A percentile compares a stretch with the other conserved stretches of the same genome.
Evolutionary conservation across 2,113 vertebrate species (phyloP).

Genomic region (Gila orcuttii): DNA sequence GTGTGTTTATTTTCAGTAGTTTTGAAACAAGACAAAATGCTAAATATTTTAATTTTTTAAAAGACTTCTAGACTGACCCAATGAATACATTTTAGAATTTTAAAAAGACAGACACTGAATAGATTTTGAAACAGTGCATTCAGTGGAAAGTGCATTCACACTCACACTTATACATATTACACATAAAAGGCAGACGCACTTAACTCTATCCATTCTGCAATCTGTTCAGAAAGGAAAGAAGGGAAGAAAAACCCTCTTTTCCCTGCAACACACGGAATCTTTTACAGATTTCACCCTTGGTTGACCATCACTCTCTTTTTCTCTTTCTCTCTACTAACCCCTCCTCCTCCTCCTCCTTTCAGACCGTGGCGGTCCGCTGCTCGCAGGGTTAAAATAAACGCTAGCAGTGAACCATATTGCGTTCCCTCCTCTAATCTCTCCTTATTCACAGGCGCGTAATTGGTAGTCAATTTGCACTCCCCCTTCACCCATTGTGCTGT

Average conservation of each 20-base stretch:
- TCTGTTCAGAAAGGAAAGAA: constrained; percentile 4
- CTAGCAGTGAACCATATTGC: constrained; percentile 78
- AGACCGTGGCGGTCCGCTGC: constrained; percentile 65
- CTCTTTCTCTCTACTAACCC: constrained; percentile 41
- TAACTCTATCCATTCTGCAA: constrained; percentile 42
- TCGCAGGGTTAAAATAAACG: constrained; percentile 80
- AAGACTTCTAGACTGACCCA: not conserved
- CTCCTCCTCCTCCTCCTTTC: constrained; percentile 42
- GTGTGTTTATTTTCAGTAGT: not conserved
- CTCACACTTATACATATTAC: constrained; percentile 25
- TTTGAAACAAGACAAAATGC: not conserved
- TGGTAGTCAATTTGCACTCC: constrained; percentile 86
- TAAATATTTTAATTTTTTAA: not conserved
- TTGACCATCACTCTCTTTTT: constrained; percentile 53
- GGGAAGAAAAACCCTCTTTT: constrained; percentile 26
- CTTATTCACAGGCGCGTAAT: constrained; percentile 86
- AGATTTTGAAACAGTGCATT: not conserved
- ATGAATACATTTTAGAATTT: not conserved
- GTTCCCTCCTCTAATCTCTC: constrained; percentile 69
- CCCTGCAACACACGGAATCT: constrained; percentile 54
- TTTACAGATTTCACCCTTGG: constrained; percentile 65
- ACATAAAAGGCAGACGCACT: not conserved
- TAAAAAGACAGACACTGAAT: not conserved
- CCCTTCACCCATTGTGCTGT: constrained; percentile 82
- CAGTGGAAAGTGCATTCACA: constrained; percentile 12